A percentile compares a stretch with the other conserved stretches of the same genome.
phyloP scores from a whole-genome alignment of 2,113 vertebrate species.

The Pachypanchax playfairii region DNA sequence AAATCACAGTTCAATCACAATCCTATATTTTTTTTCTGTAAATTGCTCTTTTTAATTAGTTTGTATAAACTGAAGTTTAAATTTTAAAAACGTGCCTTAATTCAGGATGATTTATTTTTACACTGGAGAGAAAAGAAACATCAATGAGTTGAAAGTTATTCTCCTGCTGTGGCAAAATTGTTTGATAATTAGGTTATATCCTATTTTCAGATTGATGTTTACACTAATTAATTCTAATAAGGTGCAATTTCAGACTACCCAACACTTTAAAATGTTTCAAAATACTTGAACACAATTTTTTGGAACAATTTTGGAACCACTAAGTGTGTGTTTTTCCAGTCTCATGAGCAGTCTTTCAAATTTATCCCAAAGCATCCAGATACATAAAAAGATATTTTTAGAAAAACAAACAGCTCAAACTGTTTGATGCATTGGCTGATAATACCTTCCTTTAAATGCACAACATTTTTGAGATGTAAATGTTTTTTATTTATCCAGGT shows the following conservation, averaged over 20 bases:
- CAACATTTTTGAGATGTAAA: slow-evolving; percentile 1
- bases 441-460: not conserved
- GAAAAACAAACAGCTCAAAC: too few species aligned
- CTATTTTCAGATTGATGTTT: not conserved
- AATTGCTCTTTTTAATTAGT: too few species aligned
- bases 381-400: not conserved
- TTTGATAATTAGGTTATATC: not conserved
- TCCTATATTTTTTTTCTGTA: too few species aligned
- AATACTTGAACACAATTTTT: not conserved
- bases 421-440: not conserved
- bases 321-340: not conserved
- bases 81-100: not conserved
- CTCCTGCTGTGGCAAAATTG: not conserved
- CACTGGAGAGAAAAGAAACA: not conserved
- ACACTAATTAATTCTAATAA: not conserved
- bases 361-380: not conserved
- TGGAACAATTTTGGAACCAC: not conserved
- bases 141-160: not conserved
- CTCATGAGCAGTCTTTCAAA: not conserved
- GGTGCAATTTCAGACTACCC: not conserved
- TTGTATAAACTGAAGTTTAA: too few species aligned
- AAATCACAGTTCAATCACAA: too few species aligned
- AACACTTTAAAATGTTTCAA: not conserved
- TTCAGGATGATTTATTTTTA: not conserved
- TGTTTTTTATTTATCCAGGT: slow-evolving; percentile 24